Evolutionary conservation across 2,888 invertebrate species (phyloP), one percentile per base, ranked within the genome.

Genomic region (Pogonocherus hispidulus): DNA sequence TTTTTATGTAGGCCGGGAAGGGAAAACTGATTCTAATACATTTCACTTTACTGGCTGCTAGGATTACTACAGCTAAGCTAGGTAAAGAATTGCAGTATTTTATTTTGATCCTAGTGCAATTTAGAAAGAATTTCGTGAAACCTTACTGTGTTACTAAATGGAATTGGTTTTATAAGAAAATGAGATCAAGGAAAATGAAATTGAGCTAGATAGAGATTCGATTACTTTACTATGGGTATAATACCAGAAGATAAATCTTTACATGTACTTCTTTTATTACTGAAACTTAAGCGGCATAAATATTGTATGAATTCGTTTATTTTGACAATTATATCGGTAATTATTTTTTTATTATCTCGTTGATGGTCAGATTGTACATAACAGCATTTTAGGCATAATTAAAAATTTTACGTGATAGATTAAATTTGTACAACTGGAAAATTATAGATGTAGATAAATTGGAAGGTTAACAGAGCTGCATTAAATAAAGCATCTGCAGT

Each of bases 21-120:
- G 56, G 3, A 11, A 57, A 46, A 57, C 44, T 46, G 16, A 57
- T 46, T 57, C 14, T 57, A 46, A 57, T 57, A 57, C 23, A 22
- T 16, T 20, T 46, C 46, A 27, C 19, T 46, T 23, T 18, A 23
- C 57, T 23, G 19, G 44, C 27, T 9, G 57, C 44, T 23, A 46
- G 57, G 22, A 41, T 46, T 57, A 23, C 23, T 23, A 8, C 57
- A 46, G 9, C n/a, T n/a, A 44, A 57, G 46, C 16, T 46, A 44
- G 57, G 46, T 57, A 57, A 46, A 46, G 46, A 27, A 57, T 57
- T 22, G 46, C 18, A 23, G 3, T 16, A n/a, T 41, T 57, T 57
- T 46, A 46, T 57, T 46, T 41, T 44, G 44, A 57, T 22, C 57
- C 22, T 41, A 6, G 27, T 23, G 8, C 19, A 44, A 57, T 41